Conservation (phyloP, 2,888 invertebrate genomes). For the Microctonus hyperodae region DNA sequence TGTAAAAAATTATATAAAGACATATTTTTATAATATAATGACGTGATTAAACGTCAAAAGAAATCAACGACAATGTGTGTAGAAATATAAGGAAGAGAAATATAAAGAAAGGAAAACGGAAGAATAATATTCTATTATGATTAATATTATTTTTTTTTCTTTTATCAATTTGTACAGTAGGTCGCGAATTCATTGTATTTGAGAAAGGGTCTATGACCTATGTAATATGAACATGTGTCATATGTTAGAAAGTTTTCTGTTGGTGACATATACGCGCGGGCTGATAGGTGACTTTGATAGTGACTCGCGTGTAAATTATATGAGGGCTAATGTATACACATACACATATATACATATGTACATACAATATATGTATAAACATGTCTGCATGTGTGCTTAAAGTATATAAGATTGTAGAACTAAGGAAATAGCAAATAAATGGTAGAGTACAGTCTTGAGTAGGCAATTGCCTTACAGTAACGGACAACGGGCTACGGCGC, state of each 20-base stretch:
- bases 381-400: not conserved
- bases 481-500: not conserved
- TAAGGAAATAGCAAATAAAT: not conserved
- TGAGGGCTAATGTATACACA: not conserved
- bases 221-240: not conserved
- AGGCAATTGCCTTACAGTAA: slow-evolving; percentile 14
- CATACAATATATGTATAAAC: not conserved
- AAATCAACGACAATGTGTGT: too few relatives aligned
- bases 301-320: not conserved
- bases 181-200: slow-evolving; percentile 28
- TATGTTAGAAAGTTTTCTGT: slow-evolving; percentile 10
- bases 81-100: not conserved
- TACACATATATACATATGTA: too few relatives aligned
- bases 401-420: not conserved
- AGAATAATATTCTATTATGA: too few relatives aligned
- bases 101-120: too few relatives aligned
- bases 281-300: not conserved
- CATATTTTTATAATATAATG: too few relatives aligned
- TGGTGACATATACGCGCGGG: not conserved
- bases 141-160: not conserved
- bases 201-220: slow-evolving; percentile 9
- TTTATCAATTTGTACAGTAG: slow-evolving; percentile 5
- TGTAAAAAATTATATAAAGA: too few relatives aligned
- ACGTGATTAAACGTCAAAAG: too few relatives aligned
- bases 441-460: slow-evolving; percentile 21